Percentiles rank a stretch among this genome's conserved stretches.
phyloP scores from a whole-genome alignment of 2,888 invertebrate genomes.

The Heliothis peltigera region DNA sequence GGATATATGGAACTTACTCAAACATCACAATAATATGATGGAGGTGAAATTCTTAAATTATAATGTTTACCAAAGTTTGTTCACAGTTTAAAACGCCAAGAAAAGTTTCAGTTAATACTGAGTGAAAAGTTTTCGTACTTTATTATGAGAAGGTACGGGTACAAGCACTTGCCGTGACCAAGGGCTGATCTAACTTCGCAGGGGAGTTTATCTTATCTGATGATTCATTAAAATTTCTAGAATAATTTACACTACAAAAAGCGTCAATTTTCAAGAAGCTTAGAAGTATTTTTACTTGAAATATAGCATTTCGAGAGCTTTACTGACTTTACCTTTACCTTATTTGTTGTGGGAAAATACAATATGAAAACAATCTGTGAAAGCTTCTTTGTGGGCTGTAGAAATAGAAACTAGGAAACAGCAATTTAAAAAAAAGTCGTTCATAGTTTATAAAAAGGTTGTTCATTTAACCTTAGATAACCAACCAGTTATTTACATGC shows the following conservation, averaged over 20 bases:
- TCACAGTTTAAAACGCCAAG: slow-evolving; percentile 27
- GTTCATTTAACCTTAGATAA: background rate
- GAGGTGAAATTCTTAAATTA: slow-evolving; percentile 25
- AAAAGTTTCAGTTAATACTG: slow-evolving; percentile 33
- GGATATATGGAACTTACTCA: background rate
- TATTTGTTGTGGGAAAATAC: too few species aligned
- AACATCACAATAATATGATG: slow-evolving; percentile 17
- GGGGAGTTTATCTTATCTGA: background rate
- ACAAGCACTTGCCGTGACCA: slow-evolving; percentile 1
- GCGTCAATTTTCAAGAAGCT: slow-evolving; percentile 1
- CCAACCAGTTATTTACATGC: background rate
- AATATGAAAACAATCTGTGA: too few species aligned
- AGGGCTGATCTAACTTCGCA: slow-evolving; percentile 5
- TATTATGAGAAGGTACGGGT: background rate
- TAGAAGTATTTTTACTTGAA: slow-evolving; percentile 2
- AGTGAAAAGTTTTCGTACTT: slow-evolving; percentile 34
- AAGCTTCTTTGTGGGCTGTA: background rate
- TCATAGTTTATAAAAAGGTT: background rate
- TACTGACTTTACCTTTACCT: too few species aligned
- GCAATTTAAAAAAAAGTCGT: background rate
- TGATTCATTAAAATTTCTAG: slow-evolving; percentile 10
- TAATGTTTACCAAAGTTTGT: slow-evolving; percentile 35
- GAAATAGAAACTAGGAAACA: background rate
- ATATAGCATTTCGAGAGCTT: too few species aligned
- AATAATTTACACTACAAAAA: slow-evolving; percentile 4